phyloP scores from a whole-genome alignment of 2,113 vertebrate species.

The Orycteropus afer region DNA sequence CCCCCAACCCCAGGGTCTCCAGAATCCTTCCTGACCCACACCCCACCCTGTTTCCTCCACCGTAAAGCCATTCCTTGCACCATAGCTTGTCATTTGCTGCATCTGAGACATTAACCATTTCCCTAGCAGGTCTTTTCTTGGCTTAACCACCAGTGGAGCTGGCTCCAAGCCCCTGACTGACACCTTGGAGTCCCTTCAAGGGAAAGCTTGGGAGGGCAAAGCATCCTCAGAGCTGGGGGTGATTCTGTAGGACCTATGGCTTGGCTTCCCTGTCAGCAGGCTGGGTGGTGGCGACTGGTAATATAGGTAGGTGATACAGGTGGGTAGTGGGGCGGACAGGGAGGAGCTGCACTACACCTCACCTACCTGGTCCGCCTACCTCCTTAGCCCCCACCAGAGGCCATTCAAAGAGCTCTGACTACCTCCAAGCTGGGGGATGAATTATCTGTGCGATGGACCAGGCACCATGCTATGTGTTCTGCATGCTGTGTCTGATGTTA shows the following conservation, averaged over 20 bases:
- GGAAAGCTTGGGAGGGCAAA: neutral
- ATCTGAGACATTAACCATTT: neutral
- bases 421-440: too few species aligned
- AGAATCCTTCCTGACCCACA: neutral
- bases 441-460: too few species aligned
- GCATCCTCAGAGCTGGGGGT: neutral
- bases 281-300: neutral
- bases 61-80: neutral
- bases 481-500: too few species aligned
- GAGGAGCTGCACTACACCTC: neutral
- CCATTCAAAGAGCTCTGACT: neutral
- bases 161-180: neutral
- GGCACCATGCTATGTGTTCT: too few species aligned
- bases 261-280: neutral
- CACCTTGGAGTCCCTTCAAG: neutral
- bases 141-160: neutral
- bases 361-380: neutral
- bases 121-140: neutral
- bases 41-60: neutral
- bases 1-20: neutral
- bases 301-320: rapidly evolving
- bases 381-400: neutral
- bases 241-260: neutral
- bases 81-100: neutral
- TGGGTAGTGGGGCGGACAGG: neutral